Evolutionary conservation across 2,888 invertebrate species (phyloP).

Genomic region (Apotomis turbidana): DNA sequence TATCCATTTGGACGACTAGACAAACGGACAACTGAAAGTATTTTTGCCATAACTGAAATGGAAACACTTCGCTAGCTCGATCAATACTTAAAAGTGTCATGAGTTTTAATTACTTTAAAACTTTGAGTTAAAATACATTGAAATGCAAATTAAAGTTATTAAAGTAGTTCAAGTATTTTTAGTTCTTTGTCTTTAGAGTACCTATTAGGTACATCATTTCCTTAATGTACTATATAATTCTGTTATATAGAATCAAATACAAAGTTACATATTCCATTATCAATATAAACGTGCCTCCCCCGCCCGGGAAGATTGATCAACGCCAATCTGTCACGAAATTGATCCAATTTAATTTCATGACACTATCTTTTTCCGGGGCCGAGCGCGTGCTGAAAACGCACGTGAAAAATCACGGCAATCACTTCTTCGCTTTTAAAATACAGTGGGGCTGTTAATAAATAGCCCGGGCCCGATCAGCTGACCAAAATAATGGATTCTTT

Average conservation of each 20-base stretch:
- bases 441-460: slow-evolving; percentile 26
- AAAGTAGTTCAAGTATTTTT: too few relatives aligned
- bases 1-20: too few relatives aligned
- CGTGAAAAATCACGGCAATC: slow-evolving; percentile 27
- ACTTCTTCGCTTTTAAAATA: slow-evolving; percentile 27
- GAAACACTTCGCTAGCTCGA: too few relatives aligned
- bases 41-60: too few relatives aligned
- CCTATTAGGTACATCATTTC: too few relatives aligned
- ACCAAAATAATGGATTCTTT: slow-evolving; percentile 17
- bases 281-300: background rate
- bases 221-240: too few relatives aligned
- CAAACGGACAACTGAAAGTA: too few relatives aligned
- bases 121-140: too few relatives aligned
- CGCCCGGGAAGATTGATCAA: slow-evolving; percentile 23
- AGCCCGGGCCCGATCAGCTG: slow-evolving; percentile 10
- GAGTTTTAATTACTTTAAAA: too few relatives aligned
- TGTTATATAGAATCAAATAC: background rate
- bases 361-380: slow-evolving; percentile 34
- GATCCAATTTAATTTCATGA: slow-evolving; percentile 38
- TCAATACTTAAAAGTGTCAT: too few relatives aligned
- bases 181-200: too few relatives aligned
- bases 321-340: slow-evolving; percentile 27
- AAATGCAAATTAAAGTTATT: too few relatives aligned
- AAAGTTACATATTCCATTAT: background rate
- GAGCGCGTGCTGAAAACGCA: slow-evolving; percentile 30